Evolutionary conservation across 1,140 invertebrate genomes (phyloP).

Genomic region (Sipha flava): DNA sequence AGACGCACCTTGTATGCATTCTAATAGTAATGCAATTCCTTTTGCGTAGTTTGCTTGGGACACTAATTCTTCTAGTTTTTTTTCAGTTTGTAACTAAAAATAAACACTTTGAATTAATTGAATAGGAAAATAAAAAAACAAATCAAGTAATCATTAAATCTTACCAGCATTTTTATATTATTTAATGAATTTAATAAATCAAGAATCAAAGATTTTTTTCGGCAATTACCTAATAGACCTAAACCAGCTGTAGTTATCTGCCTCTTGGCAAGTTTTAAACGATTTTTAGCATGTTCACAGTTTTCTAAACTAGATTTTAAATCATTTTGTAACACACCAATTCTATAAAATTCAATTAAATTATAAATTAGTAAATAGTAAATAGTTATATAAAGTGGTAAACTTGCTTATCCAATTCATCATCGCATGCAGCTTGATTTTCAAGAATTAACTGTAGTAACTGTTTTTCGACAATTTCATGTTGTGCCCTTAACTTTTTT

Average conservation of each 20-base stretch:
- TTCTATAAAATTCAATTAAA: constrained; percentile 45
- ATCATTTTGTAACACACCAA: constrained; percentile 66
- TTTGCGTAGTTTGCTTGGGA: constrained; percentile 77
- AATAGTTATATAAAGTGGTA: neutral
- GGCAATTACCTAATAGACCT: constrained; percentile 76
- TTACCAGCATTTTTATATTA: constrained; percentile 72
- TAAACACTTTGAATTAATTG: neutral
- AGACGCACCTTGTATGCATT: constrained; percentile 75
- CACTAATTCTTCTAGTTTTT: constrained; percentile 69
- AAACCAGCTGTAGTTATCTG: constrained; percentile 77
- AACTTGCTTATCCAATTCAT: constrained; percentile 62
- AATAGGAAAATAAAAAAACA: neutral
- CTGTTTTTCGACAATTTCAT: constrained; percentile 81
- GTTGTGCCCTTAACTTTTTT: constrained; percentile 59
- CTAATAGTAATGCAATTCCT: constrained; percentile 76
- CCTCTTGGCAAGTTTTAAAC: constrained; percentile 63
- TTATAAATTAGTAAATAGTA: neutral
- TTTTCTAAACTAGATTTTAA: constrained; percentile 60
- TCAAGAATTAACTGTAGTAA: constrained; percentile 83
- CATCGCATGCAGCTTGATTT: constrained; percentile 73
- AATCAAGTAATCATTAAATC: constrained; percentile 33
- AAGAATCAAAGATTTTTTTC: constrained; percentile 70
- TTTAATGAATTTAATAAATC: constrained; percentile 68
- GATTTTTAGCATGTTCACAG: constrained; percentile 62
- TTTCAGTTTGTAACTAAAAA: constrained; percentile 69